Base-by-base conservation (phyloP, 1,140 invertebrate genomes). In the Pissodes strobi region DNA sequence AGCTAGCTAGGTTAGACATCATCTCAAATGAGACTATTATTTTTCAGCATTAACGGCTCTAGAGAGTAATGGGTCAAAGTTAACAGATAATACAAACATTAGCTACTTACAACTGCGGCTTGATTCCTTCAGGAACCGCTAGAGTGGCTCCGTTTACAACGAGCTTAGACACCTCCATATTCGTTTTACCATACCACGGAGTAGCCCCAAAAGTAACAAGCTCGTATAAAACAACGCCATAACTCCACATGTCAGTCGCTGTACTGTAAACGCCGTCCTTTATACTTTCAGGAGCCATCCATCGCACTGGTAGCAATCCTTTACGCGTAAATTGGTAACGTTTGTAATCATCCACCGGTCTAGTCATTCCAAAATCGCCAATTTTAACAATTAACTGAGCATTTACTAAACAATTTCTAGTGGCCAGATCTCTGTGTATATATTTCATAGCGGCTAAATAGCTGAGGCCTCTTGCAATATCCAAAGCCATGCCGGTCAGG, bases 331-430 rank as follows among this genome's bases (percentile, higher is more conserved):
- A 93, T 62, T 88, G 85, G 73, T 93, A 93, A 76, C 95, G 95
- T 74, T 95, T 92, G 57, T 89, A 91, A 68, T 93, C 92, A 76
- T 89, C 93, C 76, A 94, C 90, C 2, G 91, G 86, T 21, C 93
- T 82, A 3, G 92, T 91, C 93, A 97, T 95, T 17, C 94, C 94
- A 78, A 97, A 96, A 78, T 97, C 94, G 2, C 90, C 92, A 10
- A 97, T 84, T 78, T 96, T 96, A 1, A 95, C 89, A 0, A 88
- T 83, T 55, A 90, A 83, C 60, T 88, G 85, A 2, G 88, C 87
- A 75, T 92, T 93, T 0, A 97, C 87, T 1, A 97, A 79, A 76
- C 94, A 96, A 82, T 97, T 97, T 18, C 94, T 80, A 41, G 88
- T 92, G 0, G 92, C 92, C 1, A 95, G 83, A 78, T 95, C 92